Conservation (phyloP, 2,888 invertebrate species). For the Amitus sp. region DNA sequence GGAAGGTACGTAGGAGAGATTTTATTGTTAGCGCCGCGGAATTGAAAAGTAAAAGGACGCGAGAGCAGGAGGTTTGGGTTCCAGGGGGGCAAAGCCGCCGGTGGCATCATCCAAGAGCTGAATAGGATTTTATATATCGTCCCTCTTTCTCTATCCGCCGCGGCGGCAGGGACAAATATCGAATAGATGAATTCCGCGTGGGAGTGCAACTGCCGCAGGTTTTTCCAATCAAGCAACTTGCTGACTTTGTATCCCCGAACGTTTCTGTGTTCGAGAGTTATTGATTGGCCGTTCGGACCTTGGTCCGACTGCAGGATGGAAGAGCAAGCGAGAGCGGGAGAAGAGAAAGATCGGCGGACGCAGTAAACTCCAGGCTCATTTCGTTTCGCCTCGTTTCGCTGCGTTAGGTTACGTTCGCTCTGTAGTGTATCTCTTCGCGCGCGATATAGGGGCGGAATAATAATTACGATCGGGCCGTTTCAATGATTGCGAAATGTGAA, state of each 20-base stretch:
- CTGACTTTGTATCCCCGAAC: constrained; percentile 56
- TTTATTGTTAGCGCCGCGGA: constrained; percentile 50
- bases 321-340: constrained; percentile 15
- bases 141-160: constrained; percentile 39
- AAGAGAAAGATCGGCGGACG: constrained; percentile 30
- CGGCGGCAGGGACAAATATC: constrained; percentile 28
- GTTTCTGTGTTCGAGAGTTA: constrained; percentile 56
- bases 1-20: constrained; percentile 25
- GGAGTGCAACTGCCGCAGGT: constrained; percentile 38
- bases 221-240: constrained; percentile 56
- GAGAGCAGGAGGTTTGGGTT: constrained; percentile 23
- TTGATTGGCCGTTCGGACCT: constrained; percentile 52
- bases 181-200: constrained; percentile 37
- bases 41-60: constrained; percentile 56
- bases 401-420: constrained; percentile 62
- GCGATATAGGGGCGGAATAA: constrained; percentile 56
- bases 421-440: constrained; percentile 60
- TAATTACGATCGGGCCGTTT: constrained; percentile 51
- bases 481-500: constrained; percentile 45
- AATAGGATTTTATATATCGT: constrained; percentile 44
- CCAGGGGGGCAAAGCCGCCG: constrained; percentile 15
- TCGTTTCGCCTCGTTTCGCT: constrained; percentile 63
- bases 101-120: constrained; percentile 27
- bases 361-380: constrained; percentile 45
- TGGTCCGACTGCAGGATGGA: constrained; percentile 22